These are phyloP conservation scores for Pterostichus madidus DNA, from an alignment of 2,888 invertebrate genomes.

Conservation along the genomic window DNA sequence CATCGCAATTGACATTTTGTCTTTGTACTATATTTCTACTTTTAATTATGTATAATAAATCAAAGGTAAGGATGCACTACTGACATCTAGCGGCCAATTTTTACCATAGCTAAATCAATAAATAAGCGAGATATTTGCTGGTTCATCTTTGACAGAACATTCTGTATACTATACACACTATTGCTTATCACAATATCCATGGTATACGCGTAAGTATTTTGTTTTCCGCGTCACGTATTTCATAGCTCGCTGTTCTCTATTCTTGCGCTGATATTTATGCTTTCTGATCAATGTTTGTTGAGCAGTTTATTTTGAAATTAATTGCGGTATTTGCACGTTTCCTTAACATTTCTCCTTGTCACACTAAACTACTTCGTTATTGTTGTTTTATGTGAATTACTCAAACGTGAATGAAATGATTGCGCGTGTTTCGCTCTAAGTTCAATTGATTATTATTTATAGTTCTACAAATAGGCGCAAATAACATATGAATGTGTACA, in stretches of 20 bases:
- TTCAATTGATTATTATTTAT: slow-evolving; percentile 11
- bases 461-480: not conserved
- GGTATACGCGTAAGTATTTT: not conserved
- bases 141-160: too few relatives aligned
- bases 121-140: too few relatives aligned
- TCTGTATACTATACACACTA: not conserved
- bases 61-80: too few relatives aligned
- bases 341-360: slow-evolving; percentile 19
- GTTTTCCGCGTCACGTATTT: slow-evolving; percentile 31
- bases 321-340: slow-evolving; percentile 42
- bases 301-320: slow-evolving; percentile 35
- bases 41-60: too few relatives aligned
- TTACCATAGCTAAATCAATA: too few relatives aligned
- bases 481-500: not conserved
- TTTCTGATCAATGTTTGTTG: slow-evolving; percentile 24
- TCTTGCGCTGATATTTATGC: slow-evolving; percentile 10
- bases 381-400: slow-evolving; percentile 13
- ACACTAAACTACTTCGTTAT: slow-evolving; percentile 23
- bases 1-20: too few relatives aligned
- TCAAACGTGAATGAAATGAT: slow-evolving; percentile 22
- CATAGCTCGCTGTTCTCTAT: slow-evolving; percentile 15
- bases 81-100: too few relatives aligned
- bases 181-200: slow-evolving; percentile 17
- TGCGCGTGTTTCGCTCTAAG: not conserved
- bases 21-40: too few relatives aligned